Percentiles rank a stretch among this genome's conserved stretches.
phyloP scores from a whole-genome alignment of 1,140 invertebrate genomes.

The Drosophila mayri region DNA sequence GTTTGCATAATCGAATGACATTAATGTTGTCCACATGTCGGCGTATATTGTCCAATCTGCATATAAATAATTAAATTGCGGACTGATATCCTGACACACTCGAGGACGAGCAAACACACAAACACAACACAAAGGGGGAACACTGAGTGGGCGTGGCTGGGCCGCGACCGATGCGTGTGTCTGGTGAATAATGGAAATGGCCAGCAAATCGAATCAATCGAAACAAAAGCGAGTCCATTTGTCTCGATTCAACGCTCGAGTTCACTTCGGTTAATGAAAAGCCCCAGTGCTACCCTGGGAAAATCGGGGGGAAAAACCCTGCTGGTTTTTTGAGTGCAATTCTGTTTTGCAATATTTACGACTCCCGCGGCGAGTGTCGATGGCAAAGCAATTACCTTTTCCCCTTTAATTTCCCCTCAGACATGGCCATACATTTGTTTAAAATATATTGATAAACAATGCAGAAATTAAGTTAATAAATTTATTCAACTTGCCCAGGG shows the following conservation, averaged over 20 bases:
- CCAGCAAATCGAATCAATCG: slow-evolving; percentile 15
- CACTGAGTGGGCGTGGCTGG: neutral
- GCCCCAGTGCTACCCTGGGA: slow-evolving; percentile 19
- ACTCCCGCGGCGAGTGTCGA: slow-evolving; percentile 32
- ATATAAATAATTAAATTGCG: slow-evolving; percentile 31
- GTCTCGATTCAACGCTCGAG: slow-evolving; percentile 2
- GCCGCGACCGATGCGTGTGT: slow-evolving; percentile 1
- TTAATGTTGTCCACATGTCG: slow-evolving; percentile 6
- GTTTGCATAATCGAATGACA: slow-evolving; percentile 9
- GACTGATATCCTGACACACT: slow-evolving; percentile 11
- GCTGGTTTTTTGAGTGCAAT: slow-evolving; percentile 34
- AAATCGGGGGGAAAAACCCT: neutral
- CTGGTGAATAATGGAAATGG: slow-evolving; percentile 31
- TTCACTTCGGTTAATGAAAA: slow-evolving; percentile 31
- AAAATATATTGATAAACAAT: neutral
- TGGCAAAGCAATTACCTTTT: neutral
- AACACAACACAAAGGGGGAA: neutral
- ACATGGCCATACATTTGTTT: slow-evolving; percentile 1
- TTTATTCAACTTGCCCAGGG: neutral
- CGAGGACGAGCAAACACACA: neutral
- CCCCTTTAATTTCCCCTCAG: neutral
- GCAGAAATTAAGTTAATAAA: neutral
- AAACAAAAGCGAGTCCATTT: slow-evolving; percentile 4
- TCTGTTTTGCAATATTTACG: slow-evolving; percentile 35
- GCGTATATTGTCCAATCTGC: neutral